Base-by-base conservation (phyloP, 2,113 vertebrate species). In the Leucosticte australis region DNA sequence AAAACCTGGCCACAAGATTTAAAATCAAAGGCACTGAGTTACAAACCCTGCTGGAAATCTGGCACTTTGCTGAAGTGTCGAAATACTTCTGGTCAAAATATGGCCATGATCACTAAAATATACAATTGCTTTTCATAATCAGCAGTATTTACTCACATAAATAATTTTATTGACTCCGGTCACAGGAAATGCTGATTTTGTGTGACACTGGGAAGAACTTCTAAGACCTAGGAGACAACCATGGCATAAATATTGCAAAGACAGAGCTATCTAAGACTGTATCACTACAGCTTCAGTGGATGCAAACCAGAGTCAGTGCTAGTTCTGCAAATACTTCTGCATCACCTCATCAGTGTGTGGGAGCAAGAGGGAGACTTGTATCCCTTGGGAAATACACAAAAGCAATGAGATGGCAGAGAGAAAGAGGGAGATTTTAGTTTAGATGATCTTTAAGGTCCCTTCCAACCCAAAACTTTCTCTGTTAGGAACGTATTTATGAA, bases 1-100 rank as follows among this genome's bases (percentile, higher is more conserved):
- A 76, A 89, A 97, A 78, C 52, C 93, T 83, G 93, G 92, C 44
- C 73, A 18, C 93, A 93, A 84, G 79, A 92, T 76, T 93, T 19
- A 23, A 42, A 94, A 90, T 96, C 88, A 93, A 88, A 95, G 68
- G 64, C 65, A 11, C 13, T 0, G 11, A 35, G 22, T 52, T 77
- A 24, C 33, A 44, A 74, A 27, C 35, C 55, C 75, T 4, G n/a
- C 52, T 56, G 71, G 42, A 90, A 96, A 64, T 75, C 83, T 95
- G 92, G 76, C 28, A 2, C 60, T 87, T 21, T 8, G 22, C 56
- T 64, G 41, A 71, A 68, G 79, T 41, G 53, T 79, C 0, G 0
- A 53, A 92, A 56, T 30, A 17, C 62, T 94, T 91, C 59, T 76
- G 89, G 65, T 75, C 41, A 87, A 90, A 97, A 81, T 75, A 87